Percentiles rank a stretch among this genome's conserved stretches.
These are phyloP conservation scores for Syndactyla subalaris DNA, from an alignment of 2,797 vertebrate species.

Conservation along the genomic window DNA sequence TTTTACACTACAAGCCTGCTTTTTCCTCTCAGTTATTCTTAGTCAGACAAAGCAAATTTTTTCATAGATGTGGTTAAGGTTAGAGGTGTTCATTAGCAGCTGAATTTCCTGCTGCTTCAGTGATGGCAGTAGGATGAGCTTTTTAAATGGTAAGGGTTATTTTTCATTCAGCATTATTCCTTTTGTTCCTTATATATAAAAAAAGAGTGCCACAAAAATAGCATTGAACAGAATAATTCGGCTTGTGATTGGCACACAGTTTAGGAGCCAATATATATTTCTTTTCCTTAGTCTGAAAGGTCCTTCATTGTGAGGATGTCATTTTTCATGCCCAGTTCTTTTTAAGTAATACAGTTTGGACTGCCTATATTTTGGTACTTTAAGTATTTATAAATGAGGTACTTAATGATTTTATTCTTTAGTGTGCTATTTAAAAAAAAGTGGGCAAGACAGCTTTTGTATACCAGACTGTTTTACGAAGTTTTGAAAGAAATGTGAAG, in stretches of 20 bases:
- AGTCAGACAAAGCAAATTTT: neutral
- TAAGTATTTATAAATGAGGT: neutral
- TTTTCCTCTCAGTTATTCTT: neutral
- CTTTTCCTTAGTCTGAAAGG: neutral
- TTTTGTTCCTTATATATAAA: neutral
- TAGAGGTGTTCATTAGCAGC: conserved; percentile 17
- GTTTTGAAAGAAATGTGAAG: neutral
- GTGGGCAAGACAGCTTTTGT: neutral
- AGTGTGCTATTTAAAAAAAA: neutral
- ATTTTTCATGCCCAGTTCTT: neutral
- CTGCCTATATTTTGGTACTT: neutral
- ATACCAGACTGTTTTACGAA: neutral
- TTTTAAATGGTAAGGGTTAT: neutral
- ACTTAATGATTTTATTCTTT: neutral
- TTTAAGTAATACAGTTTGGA: neutral
- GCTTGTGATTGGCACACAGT: neutral
- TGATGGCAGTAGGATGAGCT: neutral
- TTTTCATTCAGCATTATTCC: neutral
- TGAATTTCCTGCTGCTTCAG: conserved; percentile 10
- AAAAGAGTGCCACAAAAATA: neutral
- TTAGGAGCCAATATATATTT: neutral
- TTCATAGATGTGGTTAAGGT: neutral
- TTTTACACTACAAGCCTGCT: neutral
- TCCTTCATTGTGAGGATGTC: neutral
- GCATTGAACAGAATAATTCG: neutral